phyloP scores from a whole-genome alignment of 2,113 vertebrate species.

The Riparia riparia region DNA sequence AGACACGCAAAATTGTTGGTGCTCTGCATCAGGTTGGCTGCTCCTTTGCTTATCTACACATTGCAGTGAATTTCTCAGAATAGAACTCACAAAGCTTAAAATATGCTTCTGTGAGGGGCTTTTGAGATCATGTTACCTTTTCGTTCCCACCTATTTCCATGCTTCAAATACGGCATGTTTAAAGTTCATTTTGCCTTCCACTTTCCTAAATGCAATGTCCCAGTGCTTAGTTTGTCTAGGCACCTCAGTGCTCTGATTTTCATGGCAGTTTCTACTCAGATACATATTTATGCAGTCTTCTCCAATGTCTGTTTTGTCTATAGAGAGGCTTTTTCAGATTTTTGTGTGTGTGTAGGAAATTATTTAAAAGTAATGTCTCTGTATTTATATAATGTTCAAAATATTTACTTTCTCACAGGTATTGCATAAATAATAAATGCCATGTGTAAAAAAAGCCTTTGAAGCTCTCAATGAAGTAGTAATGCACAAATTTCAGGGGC shows the following conservation, averaged over 20 bases:
- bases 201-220: neutral
- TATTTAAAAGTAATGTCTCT: neutral
- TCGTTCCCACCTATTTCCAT: neutral
- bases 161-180: neutral
- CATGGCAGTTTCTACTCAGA: neutral
- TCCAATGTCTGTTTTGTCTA: neutral
- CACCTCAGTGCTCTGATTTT: neutral
- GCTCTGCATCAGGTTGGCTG: conserved; percentile 91
- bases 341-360: neutral
- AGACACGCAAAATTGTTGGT: conserved; percentile 90
- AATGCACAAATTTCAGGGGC: neutral
- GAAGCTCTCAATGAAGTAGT: neutral
- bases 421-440: neutral
- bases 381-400: neutral
- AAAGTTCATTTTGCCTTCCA: neutral
- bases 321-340: neutral
- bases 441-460: neutral
- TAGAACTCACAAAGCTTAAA: neutral
- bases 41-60: neutral
- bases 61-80: neutral
- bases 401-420: neutral
- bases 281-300: neutral
- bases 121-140: neutral
- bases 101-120: neutral
- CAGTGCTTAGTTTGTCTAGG: neutral